Evolutionary conservation across 2,113 vertebrate species (phyloP).

Genomic region (Chlorodrepanis virens): DNA sequence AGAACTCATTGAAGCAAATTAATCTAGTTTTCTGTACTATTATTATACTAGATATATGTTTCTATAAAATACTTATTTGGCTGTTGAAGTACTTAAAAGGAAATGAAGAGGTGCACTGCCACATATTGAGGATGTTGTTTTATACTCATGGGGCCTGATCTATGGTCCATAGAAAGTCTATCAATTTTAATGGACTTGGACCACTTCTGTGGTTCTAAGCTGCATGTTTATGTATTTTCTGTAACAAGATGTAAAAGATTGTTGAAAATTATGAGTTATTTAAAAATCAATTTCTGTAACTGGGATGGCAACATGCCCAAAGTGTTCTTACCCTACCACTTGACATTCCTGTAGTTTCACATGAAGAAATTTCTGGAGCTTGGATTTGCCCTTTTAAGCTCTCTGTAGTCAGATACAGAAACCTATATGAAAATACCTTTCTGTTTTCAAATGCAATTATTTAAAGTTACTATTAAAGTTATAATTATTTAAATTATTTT

Average conservation of each 20-base stretch:
- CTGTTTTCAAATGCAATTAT: background rate
- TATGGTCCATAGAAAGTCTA: background rate
- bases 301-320: background rate
- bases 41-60: background rate
- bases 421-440: background rate
- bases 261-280: conserved; percentile 4
- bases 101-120: background rate
- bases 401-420: background rate
- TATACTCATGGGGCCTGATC: background rate
- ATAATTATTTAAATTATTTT: background rate
- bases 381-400: background rate
- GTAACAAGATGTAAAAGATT: background rate
- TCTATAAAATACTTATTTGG: background rate
- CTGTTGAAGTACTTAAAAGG: background rate
- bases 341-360: background rate
- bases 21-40: background rate
- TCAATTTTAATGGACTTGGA: conserved; percentile 8
- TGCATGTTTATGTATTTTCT: conserved; percentile 34
- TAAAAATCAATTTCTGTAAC: conserved; percentile 24
- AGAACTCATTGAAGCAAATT: background rate
- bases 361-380: background rate
- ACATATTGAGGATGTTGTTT: background rate
- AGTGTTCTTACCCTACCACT: background rate
- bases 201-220: background rate
- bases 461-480: background rate